Evolutionary conservation across 2,113 vertebrate species (phyloP).

Genomic region (Nothoprocta perdicaria): DNA sequence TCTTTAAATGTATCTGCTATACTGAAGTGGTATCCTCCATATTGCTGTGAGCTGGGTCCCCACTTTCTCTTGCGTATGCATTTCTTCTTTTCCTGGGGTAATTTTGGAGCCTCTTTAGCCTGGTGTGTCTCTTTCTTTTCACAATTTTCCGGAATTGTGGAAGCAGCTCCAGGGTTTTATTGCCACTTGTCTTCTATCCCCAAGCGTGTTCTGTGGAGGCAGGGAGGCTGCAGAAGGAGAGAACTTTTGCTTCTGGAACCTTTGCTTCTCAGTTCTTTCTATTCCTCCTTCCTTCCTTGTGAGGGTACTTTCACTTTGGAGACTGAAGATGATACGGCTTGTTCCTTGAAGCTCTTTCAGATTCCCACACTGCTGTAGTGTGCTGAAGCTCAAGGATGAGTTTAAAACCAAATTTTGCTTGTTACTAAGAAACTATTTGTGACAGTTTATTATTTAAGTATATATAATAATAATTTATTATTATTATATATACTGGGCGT

Average conservation of each 20-base stretch:
- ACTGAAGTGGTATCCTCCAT: background rate
- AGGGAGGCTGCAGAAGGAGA: background rate
- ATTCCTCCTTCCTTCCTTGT: background rate
- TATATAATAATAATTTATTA: no score
- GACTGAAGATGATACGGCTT: background rate
- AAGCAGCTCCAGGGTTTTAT: background rate
- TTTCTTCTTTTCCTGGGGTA: background rate
- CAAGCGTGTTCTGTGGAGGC: no score
- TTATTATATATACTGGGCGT: no score
- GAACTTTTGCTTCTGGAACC: background rate
- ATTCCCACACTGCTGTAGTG: background rate
- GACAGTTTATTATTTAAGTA: no score
- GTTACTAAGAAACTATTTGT: background rate
- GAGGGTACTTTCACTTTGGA: no score
- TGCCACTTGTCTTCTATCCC: background rate
- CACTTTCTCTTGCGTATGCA: background rate
- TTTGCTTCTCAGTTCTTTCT: background rate
- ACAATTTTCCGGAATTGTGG: background rate
- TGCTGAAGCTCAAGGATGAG: background rate
- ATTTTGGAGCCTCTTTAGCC: background rate
- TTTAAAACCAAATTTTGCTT: background rate
- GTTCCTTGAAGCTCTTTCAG: background rate
- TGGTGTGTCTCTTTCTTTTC: background rate
- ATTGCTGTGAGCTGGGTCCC: background rate
- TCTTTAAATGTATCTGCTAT: background rate